Evolutionary conservation across 2,888 invertebrate genomes (phyloP).

Genomic region (Pimpla rufipes): DNA sequence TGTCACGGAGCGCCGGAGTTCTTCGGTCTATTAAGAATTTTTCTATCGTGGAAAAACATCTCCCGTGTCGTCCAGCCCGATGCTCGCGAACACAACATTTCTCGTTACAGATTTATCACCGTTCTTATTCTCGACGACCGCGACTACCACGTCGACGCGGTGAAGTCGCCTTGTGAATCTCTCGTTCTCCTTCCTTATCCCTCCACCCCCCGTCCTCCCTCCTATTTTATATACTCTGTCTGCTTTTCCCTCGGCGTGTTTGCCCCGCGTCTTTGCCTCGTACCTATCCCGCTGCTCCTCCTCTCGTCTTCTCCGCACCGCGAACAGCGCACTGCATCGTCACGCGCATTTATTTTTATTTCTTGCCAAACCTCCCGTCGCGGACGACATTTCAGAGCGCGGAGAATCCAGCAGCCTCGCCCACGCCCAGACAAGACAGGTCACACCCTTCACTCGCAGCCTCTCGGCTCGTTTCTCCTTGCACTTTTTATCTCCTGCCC

Average conservation of each 20-base stretch:
- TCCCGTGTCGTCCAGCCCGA: slow-evolving; percentile 26
- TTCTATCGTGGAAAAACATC: slow-evolving; percentile 57
- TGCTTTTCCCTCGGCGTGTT: neutral
- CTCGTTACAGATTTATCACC: slow-evolving; percentile 64
- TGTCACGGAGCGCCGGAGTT: slow-evolving; percentile 23
- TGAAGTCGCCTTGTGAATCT: slow-evolving; percentile 1
- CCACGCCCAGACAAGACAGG: slow-evolving; percentile 76
- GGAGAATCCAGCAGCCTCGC: slow-evolving; percentile 73
- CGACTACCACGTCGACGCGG: slow-evolving; percentile 4
- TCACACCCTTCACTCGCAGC: slow-evolving; percentile 79
- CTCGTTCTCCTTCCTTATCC: neutral
- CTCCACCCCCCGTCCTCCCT: neutral
- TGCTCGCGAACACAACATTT: slow-evolving; percentile 57
- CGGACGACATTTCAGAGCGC: slow-evolving; percentile 66
- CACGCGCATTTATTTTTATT: slow-evolving; percentile 64
- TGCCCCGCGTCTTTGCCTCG: neutral
- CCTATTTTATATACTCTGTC: slow-evolving; percentile 3
- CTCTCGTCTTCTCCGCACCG: slow-evolving; percentile 10
- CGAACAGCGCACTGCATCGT: slow-evolving; percentile 40
- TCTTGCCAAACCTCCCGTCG: slow-evolving; percentile 65
- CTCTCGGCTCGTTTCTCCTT: slow-evolving; percentile 73
- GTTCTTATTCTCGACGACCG: slow-evolving; percentile 46
- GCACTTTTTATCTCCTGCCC: slow-evolving; percentile 50
- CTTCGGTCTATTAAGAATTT: slow-evolving; percentile 57
- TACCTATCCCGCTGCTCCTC: neutral